Percentiles rank a stretch among this genome's conserved stretches.
These are phyloP conservation scores for Campylomormyrus tamandua DNA, from an alignment of 2,113 vertebrate genomes.

Conservation along the genomic window DNA sequence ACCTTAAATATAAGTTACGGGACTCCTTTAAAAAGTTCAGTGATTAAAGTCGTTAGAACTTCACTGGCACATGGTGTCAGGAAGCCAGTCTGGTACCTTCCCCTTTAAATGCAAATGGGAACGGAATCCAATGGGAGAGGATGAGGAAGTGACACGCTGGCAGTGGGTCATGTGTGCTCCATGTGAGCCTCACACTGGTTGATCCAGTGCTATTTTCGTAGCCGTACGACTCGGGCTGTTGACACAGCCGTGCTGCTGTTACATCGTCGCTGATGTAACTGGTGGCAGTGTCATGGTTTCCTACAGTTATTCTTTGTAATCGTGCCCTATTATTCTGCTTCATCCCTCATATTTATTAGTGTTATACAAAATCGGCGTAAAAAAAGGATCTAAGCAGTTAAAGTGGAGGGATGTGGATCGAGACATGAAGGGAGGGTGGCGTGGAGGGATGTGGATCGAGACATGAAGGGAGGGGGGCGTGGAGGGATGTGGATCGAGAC, in stretches of 20 bases:
- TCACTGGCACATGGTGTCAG: background rate
- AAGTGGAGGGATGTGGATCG: background rate
- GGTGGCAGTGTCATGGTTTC: background rate
- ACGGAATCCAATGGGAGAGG: background rate
- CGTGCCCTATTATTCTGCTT: background rate
- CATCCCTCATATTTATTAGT: background rate
- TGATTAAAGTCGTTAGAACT: background rate
- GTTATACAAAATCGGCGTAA: background rate
- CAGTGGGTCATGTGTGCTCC: background rate
- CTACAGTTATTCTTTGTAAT: background rate
- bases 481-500: background rate
- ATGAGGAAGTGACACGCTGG: background rate
- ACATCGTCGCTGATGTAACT: background rate
- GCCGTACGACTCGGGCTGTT: background rate
- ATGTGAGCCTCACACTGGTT: background rate
- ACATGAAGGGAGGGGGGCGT: background rate
- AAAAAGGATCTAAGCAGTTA: background rate
- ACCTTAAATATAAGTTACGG: background rate
- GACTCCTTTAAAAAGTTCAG: background rate
- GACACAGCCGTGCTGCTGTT: background rate
- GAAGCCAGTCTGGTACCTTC: background rate
- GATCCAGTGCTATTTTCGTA: background rate
- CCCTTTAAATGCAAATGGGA: background rate
- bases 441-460: background rate
- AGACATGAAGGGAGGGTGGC: background rate